phyloP scores from a whole-genome alignment of 2,113 vertebrate genomes.

The Oreochromis niloticus region DNA sequence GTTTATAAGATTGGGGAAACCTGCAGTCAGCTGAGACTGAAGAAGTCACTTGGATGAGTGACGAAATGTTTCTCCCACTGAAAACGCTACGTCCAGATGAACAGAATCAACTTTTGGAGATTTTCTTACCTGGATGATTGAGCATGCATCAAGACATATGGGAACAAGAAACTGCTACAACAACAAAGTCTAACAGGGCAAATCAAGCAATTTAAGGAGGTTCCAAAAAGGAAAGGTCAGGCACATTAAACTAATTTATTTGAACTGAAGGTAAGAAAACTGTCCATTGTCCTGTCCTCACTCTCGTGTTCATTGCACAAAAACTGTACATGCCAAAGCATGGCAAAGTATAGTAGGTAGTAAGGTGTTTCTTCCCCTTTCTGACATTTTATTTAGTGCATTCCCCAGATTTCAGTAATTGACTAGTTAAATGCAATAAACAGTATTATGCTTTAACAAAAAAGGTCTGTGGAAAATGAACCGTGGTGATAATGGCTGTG shows the following conservation, averaged over 20 bases:
- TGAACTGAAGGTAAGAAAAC: not conserved
- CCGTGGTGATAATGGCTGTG: not conserved
- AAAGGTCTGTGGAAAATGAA: not conserved
- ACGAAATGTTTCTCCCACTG: too few species aligned
- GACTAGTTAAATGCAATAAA: not conserved
- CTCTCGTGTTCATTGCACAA: not conserved
- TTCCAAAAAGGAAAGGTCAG: not conserved
- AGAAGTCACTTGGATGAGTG: too few species aligned
- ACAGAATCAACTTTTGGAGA: too few species aligned
- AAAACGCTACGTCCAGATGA: too few species aligned
- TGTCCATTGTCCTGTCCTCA: not conserved
- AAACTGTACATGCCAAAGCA: not conserved
- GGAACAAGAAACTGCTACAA: not conserved
- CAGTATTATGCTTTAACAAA: not conserved
- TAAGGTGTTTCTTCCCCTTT: not conserved
- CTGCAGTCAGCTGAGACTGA: too few species aligned
- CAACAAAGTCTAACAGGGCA: not conserved
- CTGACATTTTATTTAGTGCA: not conserved
- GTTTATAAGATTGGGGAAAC: too few species aligned
- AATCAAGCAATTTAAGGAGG: not conserved
- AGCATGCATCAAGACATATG: too few species aligned
- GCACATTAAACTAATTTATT: not conserved
- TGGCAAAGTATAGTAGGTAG: not conserved
- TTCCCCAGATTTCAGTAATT: not conserved
- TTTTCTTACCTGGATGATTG: too few species aligned